Evolutionary conservation across 2,888 invertebrate genomes (phyloP), one percentile per base, ranked within the genome.

Genomic region (Villa cingulata): DNA sequence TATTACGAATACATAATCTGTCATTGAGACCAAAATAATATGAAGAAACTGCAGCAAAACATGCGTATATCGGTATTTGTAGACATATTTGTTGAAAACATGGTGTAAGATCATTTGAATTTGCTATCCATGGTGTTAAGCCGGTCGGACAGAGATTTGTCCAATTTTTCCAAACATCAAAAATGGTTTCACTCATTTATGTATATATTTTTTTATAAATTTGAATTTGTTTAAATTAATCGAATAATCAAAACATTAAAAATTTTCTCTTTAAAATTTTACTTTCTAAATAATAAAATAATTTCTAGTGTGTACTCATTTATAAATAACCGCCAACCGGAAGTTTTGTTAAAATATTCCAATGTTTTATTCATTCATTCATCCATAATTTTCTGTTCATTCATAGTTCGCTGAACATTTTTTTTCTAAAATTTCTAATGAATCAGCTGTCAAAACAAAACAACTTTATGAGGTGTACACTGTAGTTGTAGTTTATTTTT

Each of bases 71-170:
- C 16, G 91, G 89, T 56, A 86, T 75, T 65, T 86, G 80, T 34
- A 94, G 72, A 60, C 79, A 81, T 44, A 90, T 68, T 66, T 86
- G 80, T 66, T 90, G 88, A 63, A 92, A 92, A 66, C 92, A 94
- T 49, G 81, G 72, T 48, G 86, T 81, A 58, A 92, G 75, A 70
- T 90, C 88, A 60, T 82, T 80, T 34, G 76, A 74, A 16, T 73
- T 67, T 12, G 75, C 72, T 58, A 83, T 76, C 77, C 87, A 84
- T 20, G 85, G 76, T 51, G 72, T 71, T 45, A 88, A 70, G 27
- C 83, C 83, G 23, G 74, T 75, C n/a, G 78, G 75, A 45, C 88
- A 88, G 59, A 87, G 74, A 51, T 80, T 76, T 51, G 78, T 77
- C 85, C 86, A 86, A 59, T 78, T 75, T 32, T 32, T 32, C 29